Base-by-base conservation (phyloP, 2,888 invertebrate species). In the Eristalinus sepulchralis region DNA sequence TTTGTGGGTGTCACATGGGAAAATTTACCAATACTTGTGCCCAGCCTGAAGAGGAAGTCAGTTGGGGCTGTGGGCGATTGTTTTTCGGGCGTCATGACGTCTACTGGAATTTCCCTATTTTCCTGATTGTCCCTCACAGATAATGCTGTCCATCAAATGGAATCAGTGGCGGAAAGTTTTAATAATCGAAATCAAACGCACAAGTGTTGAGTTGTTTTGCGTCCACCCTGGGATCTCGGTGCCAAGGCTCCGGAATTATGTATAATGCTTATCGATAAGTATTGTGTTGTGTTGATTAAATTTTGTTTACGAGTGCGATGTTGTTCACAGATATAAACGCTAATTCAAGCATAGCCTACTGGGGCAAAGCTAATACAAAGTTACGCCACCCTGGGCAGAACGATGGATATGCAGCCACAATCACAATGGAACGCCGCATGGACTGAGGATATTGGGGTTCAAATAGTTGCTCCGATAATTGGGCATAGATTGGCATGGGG, bases 221-320 rank as follows among this genome's bases (percentile, higher is more conserved):
- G 24, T 57, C 13, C 20, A 17, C 60, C 39, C 34, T 10, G n/a
- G 27, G 53, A 53, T 60, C 34, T 11, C 62, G 10, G 31, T 47
- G 31, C 39, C 33, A 59, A 27, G 62, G 72, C 60, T 57, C 66
- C 39, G 34, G 47, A 78, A 83, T 68, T 47, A 31, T n/a, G n/a
- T n/a, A n/a, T 22, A 67, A 67, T 77, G 64, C 60, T 24, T 33
- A 62, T 55, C 72, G 47, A 47, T 47, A 17, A 17, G 47, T 57
- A 72, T 77, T 83, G 68, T 72, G 34, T 68, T 62, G 36, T 47
- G 83, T 73, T 83, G 79, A 83, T 83, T 83, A 79, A 83, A 79
- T 83, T 83, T 83, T 79, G 68, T 83, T 78, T 79, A 79, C 59
- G 83, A 71, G 66, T 68, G 24, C 59, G 27, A 57, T 24, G 36